These are phyloP conservation scores for Stegodyphus mimosarum DNA, from an alignment of 1,140 invertebrate species.

Conservation along the genomic window DNA sequence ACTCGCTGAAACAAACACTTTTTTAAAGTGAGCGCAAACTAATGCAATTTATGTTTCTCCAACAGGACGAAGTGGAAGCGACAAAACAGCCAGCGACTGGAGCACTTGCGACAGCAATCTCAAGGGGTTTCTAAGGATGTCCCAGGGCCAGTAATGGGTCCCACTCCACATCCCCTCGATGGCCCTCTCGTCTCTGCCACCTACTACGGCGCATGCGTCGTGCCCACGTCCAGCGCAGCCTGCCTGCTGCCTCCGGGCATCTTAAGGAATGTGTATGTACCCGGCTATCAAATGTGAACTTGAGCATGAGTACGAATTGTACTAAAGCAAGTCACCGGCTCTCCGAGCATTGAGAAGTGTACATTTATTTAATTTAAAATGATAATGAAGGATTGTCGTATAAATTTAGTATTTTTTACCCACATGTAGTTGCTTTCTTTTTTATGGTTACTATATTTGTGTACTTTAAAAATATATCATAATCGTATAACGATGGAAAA, in stretches of 20 bases:
- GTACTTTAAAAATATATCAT: too few species aligned
- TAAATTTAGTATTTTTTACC: too few species aligned
- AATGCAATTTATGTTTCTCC: slow-evolving; percentile 30
- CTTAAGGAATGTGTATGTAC: slow-evolving; percentile 53
- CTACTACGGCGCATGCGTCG: slow-evolving; percentile 50
- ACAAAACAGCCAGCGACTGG: slow-evolving; percentile 86
- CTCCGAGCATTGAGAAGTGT: too few species aligned
- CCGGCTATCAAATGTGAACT: slow-evolving; percentile 45
- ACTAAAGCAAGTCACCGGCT: too few species aligned
- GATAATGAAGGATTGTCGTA: too few species aligned
- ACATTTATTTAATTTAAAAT: too few species aligned
- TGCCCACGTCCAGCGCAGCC: slow-evolving; percentile 36
- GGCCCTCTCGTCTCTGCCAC: slow-evolving; percentile 34
- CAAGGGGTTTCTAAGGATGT: slow-evolving; percentile 46
- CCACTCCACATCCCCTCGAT: slow-evolving; percentile 33
- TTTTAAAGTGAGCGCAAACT: too few species aligned
- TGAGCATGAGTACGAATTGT: too few species aligned
- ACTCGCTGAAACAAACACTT: too few species aligned
- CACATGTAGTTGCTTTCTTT: too few species aligned
- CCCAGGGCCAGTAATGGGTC: background rate
- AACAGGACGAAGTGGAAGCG: slow-evolving; percentile 93
- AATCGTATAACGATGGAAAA: too few species aligned
- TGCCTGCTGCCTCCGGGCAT: slow-evolving; percentile 50
- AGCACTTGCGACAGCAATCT: slow-evolving; percentile 77
- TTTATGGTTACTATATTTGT: too few species aligned